phyloP scores from a whole-genome alignment of 1,140 invertebrate species.

The Oryzaephilus surinamensis region DNA sequence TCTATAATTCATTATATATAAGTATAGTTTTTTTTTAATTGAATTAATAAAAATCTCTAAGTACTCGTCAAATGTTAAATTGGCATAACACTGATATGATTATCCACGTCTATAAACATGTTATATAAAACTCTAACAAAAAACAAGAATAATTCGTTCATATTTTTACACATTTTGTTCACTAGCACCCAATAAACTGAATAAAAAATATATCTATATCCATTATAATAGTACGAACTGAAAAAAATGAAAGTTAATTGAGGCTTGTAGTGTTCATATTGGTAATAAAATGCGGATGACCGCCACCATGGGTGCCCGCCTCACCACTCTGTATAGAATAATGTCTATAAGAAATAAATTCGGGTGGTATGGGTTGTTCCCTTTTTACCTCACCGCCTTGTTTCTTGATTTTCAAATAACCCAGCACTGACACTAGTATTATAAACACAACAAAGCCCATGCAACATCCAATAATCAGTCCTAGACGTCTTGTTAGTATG shows the following conservation, averaged over 20 bases:
- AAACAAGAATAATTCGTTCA: too few relatives aligned
- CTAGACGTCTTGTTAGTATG: conserved; percentile 64
- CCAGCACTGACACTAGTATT: conserved; percentile 67
- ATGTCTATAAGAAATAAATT: conserved; percentile 64
- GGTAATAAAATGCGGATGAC: conserved; percentile 34
- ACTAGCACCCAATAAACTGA: too few relatives aligned
- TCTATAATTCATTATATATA: too few relatives aligned
- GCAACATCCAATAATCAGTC: conserved; percentile 73
- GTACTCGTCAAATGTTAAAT: conserved; percentile 2
- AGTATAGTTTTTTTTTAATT: too few relatives aligned
- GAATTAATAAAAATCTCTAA: too few relatives aligned
- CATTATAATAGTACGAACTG: too few relatives aligned
- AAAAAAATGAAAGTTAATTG: too few relatives aligned
- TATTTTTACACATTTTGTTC: not conserved
- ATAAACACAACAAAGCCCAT: conserved; percentile 78
- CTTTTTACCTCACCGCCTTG: conserved; percentile 61
- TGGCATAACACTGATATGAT: conserved; percentile 9
- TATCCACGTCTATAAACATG: conserved; percentile 1
- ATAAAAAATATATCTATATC: too few relatives aligned
- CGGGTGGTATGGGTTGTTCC: conserved; percentile 47
- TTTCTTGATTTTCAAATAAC: conserved; percentile 77
- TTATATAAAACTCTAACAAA: too few relatives aligned
- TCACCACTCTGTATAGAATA: conserved; percentile 49
- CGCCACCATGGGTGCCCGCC: conserved; percentile 25
- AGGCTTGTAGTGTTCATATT: conserved; percentile 32